Base-by-base conservation (phyloP, 2,113 vertebrate genomes). In the Andinoacara biseriatus region DNA sequence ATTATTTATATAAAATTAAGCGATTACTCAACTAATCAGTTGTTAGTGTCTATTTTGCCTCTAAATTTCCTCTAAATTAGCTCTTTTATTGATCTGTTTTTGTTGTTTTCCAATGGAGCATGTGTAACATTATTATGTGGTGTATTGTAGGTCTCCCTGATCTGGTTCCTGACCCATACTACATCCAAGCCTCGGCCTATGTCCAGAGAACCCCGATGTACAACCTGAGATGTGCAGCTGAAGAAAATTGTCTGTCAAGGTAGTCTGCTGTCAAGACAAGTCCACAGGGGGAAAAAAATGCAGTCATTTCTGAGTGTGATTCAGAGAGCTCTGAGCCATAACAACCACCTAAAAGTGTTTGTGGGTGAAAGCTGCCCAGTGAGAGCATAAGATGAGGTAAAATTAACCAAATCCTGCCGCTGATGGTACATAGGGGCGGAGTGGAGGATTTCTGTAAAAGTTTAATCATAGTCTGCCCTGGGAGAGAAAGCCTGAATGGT, bases 211-310 rank as follows among this genome's bases (percentile, higher is more conserved):
- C 96, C 90, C 95, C 98, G 2, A 99, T 99, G 98, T 99, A 99
- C 93, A 99, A 97, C 93, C 93, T 99, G 92, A 95, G 98, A 86
- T 99, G 98, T 86, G 98, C 98, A 3, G 96, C 97, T 0, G 98
- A 99, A 89, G 98, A 99, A 86, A 99, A 99, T 94, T 99, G 98
- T 87, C 93, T 99, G 92, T 97, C 98, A 90, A 99, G 98, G 98
- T 99, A 96, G 40, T n/a, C 57, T 58, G 9, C n/a, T 54, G 57
- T 87, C 76, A 67, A 11, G 18, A 29, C 11, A 15, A 18, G 52
- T 74, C 56, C 59, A 52, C 26, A 11, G 18, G 40, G 33, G 6
- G 5, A 1, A 20, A 18, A n/a, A 5, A 38, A 20, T 76, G 1
- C 24, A 62, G 22, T 31, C 78, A 74, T 84, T 82, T 79, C 85